Percentiles rank a stretch among this genome's conserved stretches.
These are phyloP conservation scores for Copidosoma floridanum DNA, from an alignment of 1,140 invertebrate species.

Conservation along the genomic window DNA sequence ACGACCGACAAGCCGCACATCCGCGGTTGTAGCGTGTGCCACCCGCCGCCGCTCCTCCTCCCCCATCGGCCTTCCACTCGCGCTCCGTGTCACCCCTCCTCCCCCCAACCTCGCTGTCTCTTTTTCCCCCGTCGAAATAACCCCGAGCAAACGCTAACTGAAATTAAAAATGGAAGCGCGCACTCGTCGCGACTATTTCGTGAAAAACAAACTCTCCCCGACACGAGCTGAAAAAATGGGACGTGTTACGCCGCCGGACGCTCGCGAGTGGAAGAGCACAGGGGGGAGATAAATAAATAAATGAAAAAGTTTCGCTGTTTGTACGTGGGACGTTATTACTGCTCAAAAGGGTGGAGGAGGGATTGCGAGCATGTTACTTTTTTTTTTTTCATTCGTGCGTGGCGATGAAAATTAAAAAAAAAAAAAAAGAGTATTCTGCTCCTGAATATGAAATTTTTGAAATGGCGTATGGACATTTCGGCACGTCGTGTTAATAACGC, in stretches of 20 bases:
- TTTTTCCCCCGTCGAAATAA: not conserved
- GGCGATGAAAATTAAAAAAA: too few species aligned
- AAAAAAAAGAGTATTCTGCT: too few species aligned
- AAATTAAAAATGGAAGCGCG: slow-evolving; percentile 16
- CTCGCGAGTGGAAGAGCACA: not conserved
- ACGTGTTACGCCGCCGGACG: not conserved
- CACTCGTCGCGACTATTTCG: slow-evolving; percentile 3
- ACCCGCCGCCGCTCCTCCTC: too few species aligned
- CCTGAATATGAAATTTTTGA: too few species aligned
- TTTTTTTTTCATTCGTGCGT: too few species aligned
- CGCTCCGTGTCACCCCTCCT: too few species aligned
- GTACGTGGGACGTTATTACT: too few species aligned
- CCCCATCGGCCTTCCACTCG: too few species aligned
- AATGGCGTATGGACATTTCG: too few species aligned
- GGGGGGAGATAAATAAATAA: not conserved
- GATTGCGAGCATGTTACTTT: too few species aligned
- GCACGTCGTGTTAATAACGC: too few species aligned
- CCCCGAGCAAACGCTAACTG: slow-evolving; percentile 3
- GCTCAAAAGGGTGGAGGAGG: too few species aligned
- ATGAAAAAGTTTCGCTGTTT: not conserved
- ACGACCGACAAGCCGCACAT: slow-evolving; percentile 9
- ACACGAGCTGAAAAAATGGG: not conserved
- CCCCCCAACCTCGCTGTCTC: not conserved
- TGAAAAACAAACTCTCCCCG: slow-evolving; percentile 4
- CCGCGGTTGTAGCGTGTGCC: not conserved